Evolutionary conservation across 2,888 invertebrate species (phyloP).

Genomic region (Sinodicranocentrus sp.): DNA sequence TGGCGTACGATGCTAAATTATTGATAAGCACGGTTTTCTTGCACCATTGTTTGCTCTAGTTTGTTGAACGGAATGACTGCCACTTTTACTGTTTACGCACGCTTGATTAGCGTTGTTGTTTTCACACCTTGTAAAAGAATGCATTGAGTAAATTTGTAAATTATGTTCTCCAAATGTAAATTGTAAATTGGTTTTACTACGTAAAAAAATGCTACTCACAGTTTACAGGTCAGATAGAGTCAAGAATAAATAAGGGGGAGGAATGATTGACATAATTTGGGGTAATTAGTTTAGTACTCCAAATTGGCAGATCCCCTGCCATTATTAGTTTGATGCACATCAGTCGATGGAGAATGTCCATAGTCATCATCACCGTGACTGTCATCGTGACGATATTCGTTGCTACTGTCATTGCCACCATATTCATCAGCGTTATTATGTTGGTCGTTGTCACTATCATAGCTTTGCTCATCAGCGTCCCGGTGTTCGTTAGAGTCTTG

Average conservation of each 20-base stretch:
- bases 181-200: no score
- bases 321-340: not conserved
- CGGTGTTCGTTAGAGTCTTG: conserved; percentile 53
- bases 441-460: conserved; percentile 23
- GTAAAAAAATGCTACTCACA: no score
- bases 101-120: conserved; percentile 21
- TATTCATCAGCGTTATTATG: conserved; percentile 19
- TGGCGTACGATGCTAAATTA: not conserved
- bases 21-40: conserved; percentile 4
- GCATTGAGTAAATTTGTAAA: no score
- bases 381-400: conserved; percentile 23
- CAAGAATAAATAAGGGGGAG: no score
- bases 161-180: no score
- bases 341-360: conserved; percentile 42
- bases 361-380: conserved; percentile 44
- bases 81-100: not conserved
- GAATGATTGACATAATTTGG: no score
- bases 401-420: conserved; percentile 38
- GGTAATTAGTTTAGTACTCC: conserved; percentile 34
- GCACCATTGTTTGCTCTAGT: conserved; percentile 44
- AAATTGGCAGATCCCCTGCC: conserved; percentile 29
- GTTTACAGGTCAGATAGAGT: no score
- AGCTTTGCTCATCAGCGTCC: conserved; percentile 5
- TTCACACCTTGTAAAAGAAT: no score
- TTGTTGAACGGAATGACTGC: not conserved